Conservation (phyloP, 2,113 vertebrate species). For the Lophius piscatorius region DNA sequence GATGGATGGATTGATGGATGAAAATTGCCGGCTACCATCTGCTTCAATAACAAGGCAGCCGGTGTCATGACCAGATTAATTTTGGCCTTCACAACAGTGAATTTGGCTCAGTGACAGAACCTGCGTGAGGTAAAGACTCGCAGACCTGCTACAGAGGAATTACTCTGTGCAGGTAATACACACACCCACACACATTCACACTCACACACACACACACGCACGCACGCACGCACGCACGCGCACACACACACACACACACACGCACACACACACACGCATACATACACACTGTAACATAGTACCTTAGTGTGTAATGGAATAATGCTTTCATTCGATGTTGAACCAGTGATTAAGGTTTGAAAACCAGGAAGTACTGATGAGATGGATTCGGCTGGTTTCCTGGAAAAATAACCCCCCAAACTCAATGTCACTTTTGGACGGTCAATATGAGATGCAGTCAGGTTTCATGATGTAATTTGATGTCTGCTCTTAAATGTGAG, state of each 20-base stretch:
- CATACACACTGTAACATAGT: no score
- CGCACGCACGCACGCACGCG: not conserved
- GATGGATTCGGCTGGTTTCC: slow-evolving; percentile 34
- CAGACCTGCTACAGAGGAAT: slow-evolving; percentile 32
- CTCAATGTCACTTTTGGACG: slow-evolving; percentile 14
- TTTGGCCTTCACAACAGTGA: slow-evolving; percentile 58
- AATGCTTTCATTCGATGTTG: slow-evolving; percentile 20
- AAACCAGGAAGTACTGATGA: slow-evolving; percentile 16
- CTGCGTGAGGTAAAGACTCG: slow-evolving; percentile 47
- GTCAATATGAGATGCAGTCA: slow-evolving; percentile 48
- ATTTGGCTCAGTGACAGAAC: slow-evolving; percentile 61
- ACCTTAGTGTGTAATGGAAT: slow-evolving; percentile 2
- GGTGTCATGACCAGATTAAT: slow-evolving; percentile 71
- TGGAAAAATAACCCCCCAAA: slow-evolving; percentile 30
- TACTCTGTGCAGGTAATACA: slow-evolving; percentile 4
- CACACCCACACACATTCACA: not conserved
- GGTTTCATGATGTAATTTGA: slow-evolving; percentile 36
- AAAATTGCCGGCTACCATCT: slow-evolving; percentile 72
- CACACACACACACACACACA: no score
- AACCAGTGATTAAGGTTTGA: slow-evolving; percentile 29
- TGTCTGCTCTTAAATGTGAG: slow-evolving; percentile 6
- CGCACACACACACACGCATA: slow-evolving; percentile 3
- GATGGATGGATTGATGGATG: slow-evolving; percentile 38
- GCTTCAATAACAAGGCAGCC: slow-evolving; percentile 63
- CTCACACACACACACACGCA: not conserved